These are phyloP conservation scores for Coptotermes formosanus DNA, from an alignment of 1,140 invertebrate species.

Conservation along the genomic window DNA sequence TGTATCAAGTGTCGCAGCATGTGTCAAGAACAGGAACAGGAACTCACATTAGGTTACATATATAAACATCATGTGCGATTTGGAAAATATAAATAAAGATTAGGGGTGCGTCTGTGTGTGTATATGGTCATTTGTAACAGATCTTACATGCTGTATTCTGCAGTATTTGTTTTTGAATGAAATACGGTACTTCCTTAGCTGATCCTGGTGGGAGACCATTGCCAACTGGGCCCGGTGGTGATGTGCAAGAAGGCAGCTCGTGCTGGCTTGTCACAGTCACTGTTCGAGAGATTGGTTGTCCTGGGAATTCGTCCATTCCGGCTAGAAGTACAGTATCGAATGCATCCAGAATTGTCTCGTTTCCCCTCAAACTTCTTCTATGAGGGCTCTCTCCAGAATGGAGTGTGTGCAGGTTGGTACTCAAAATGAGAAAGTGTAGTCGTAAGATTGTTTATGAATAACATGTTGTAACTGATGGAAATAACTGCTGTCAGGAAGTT, in stretches of 20 bases:
- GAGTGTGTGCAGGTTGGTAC: slow-evolving; percentile 79
- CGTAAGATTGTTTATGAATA: neutral
- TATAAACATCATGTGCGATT: no score
- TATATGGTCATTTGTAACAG: neutral
- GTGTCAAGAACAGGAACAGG: no score
- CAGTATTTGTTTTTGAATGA: slow-evolving; percentile 22
- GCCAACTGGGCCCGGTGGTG: slow-evolving; percentile 96
- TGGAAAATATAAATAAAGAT: no score
- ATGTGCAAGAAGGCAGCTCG: slow-evolving; percentile 99
- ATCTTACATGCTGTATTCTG: neutral
- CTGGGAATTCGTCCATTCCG: slow-evolving; percentile 93
- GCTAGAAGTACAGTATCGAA: slow-evolving; percentile 97
- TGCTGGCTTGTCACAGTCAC: slow-evolving; percentile 93
- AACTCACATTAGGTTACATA: no score
- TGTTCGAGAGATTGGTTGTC: slow-evolving; percentile 97
- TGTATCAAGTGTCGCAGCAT: no score
- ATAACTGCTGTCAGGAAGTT: no score
- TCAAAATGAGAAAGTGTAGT: neutral
- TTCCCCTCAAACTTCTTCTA: slow-evolving; percentile 99
- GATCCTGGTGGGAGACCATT: slow-evolving; percentile 98
- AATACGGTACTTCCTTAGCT: slow-evolving; percentile 57
- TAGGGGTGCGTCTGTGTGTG: neutral
- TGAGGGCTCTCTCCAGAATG: slow-evolving; percentile 97
- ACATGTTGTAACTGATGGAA: neutral
- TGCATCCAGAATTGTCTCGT: slow-evolving; percentile 95